phyloP scores from a whole-genome alignment of 1,140 invertebrate genomes.

The Cylas formicarius region DNA sequence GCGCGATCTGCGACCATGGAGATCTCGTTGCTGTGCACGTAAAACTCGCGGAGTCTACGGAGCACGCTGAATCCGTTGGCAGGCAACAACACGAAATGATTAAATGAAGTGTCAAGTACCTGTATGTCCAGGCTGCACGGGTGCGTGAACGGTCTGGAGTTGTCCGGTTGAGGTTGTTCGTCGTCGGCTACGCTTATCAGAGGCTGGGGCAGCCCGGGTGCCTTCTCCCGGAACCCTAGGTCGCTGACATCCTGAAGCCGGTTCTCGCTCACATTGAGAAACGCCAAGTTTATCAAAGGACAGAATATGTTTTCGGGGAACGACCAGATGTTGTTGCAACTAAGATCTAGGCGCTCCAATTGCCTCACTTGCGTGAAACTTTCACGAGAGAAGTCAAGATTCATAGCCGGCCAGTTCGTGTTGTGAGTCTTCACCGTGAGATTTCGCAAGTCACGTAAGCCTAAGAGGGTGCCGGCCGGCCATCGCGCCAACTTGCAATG shows the following conservation, averaged over 20 bases:
- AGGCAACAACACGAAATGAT: constrained; percentile 75
- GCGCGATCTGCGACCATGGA: constrained; percentile 77
- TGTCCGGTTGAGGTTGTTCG: constrained; percentile 39
- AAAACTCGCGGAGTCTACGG: constrained; percentile 64
- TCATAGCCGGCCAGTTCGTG: constrained; percentile 67
- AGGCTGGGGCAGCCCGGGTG: constrained; percentile 48
- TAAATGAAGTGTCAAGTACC: constrained; percentile 73
- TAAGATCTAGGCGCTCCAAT: constrained; percentile 76
- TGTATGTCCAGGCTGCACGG: constrained; percentile 73
- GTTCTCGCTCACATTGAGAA: constrained; percentile 76
- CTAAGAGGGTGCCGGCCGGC: constrained; percentile 64
- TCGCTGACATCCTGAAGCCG: constrained; percentile 75
- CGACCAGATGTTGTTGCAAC: constrained; percentile 81
- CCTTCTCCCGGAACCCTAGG: constrained; percentile 63
- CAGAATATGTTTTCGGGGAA: constrained; percentile 81
- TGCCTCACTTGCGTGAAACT: constrained; percentile 64
- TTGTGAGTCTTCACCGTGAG: constrained; percentile 75
- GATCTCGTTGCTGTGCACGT: constrained; percentile 78
- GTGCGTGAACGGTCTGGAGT: constrained; percentile 42
- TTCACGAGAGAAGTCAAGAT: constrained; percentile 66
- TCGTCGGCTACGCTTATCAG: constrained; percentile 54
- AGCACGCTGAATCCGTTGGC: constrained; percentile 71
- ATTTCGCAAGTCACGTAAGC: constrained; percentile 68
- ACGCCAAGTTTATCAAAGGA: constrained; percentile 65
- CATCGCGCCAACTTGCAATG: constrained; percentile 78